Evolutionary conservation across 2,113 vertebrate species (phyloP), one percentile per base, ranked within the genome.

Genomic region (Pteruthius melanotis): DNA sequence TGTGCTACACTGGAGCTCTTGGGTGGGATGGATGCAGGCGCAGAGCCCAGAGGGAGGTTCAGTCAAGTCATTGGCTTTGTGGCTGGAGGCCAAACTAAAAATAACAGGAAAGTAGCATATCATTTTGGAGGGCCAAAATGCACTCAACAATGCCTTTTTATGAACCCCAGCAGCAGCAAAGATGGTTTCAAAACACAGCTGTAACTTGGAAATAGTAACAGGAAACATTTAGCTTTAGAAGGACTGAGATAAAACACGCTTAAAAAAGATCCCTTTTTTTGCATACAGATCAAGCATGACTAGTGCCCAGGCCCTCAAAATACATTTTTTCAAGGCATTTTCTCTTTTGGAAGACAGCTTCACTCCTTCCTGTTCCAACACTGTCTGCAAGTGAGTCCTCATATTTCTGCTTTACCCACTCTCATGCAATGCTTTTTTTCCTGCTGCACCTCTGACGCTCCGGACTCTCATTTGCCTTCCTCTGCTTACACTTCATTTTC

Each of bases 141-240:
- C 17, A 24, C 72, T 69, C 1, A 0, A 6, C 1, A 0, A 6
- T 39, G 21, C 17, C 4, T 79, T 78, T 82, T 79, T 52, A 52
- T 27, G 49, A 92, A 50, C 49, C 23, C 27, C 24, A 49, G 12
- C 15, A 78, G 52, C 59, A 78, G 64, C 81, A 33, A 45, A 61
- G 24, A 23, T 49, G 10, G 2, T 47, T 85, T 76, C 53, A 71
- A 94, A 74, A 69, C 42, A 90, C 78, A 84, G 49, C 52, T 54
- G 60, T 69, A 49, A 53, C 21, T 37, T 83, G 31, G 59, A 91
- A 92, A 89, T 33, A 75, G 47, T 37, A 65, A 89, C 54, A 70
- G 52, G 59, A 83, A 87, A 72, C 13, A 37, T 31, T 54, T 44
- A 11, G 4, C 15, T 74, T 89, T 78, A 83, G 39, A 78, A 77